phyloP scores from a whole-genome alignment of 2,113 vertebrate species.

The Myotis brandtii region DNA sequence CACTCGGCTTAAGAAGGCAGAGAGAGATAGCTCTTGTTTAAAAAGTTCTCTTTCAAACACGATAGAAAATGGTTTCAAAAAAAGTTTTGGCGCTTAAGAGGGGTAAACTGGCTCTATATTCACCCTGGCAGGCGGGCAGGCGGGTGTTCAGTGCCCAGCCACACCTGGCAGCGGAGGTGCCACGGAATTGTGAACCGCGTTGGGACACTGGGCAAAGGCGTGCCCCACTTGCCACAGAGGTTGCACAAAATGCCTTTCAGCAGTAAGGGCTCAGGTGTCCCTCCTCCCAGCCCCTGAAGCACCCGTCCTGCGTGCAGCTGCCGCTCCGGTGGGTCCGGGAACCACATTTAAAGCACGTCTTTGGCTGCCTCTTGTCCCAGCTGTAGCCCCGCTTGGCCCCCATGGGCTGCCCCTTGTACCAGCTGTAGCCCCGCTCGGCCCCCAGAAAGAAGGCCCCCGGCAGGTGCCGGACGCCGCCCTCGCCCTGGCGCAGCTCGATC shows the following conservation, averaged over 20 bases:
- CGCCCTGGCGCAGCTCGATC: constrained; percentile 80
- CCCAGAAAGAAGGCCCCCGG: constrained; percentile 79
- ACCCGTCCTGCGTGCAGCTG: constrained; percentile 80
- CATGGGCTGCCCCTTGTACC: constrained; percentile 82
- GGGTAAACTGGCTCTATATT: constrained; percentile 69
- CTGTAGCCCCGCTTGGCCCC: constrained; percentile 81
- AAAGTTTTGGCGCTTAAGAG: constrained; percentile 80
- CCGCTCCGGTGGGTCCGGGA: constrained; percentile 81
- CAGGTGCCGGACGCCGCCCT: constrained; percentile 78
- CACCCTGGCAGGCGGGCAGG: constrained; percentile 51
- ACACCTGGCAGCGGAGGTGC: constrained; percentile 71
- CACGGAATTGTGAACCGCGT: constrained; percentile 79
- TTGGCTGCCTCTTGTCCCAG: too few species aligned
- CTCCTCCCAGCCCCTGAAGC: constrained; percentile 81
- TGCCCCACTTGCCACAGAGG: constrained; percentile 81
- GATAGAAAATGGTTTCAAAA: constrained; percentile 66
- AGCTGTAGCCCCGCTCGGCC: constrained; percentile 80
- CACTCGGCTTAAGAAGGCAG: constrained; percentile 73
- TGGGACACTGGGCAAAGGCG: constrained; percentile 81
- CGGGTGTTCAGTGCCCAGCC: constrained; percentile 66
- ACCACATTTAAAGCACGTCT: constrained; percentile 79
- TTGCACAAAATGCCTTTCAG: constrained; percentile 80
- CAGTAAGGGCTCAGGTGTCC: constrained; percentile 80
- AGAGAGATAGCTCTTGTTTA: constrained; percentile 60
- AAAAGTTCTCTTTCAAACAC: constrained; percentile 72